A percentile compares a stretch with the other conserved stretches of the same genome.
Evolutionary conservation across 92 coral and sea anemone genomes (phyloP).

Genomic region (Galaxea fascicularis): DNA sequence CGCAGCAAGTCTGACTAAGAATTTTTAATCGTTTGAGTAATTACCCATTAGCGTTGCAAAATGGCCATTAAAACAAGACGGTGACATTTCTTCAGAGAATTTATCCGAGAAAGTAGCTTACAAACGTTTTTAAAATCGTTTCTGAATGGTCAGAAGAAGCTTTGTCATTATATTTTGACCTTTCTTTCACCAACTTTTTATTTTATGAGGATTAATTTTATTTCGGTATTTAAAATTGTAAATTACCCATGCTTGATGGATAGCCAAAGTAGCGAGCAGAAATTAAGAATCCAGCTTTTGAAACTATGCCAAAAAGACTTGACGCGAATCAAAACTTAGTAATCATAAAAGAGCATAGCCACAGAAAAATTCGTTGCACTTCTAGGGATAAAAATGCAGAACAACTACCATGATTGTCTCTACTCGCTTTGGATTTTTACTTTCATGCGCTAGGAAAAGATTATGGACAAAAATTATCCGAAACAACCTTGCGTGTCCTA

Average conservation of each 20-base stretch:
- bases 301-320: not conserved
- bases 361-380: not conserved
- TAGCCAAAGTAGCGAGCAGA: constrained; percentile 2
- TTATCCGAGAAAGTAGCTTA: not conserved
- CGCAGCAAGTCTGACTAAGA: not conserved
- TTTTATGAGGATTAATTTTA: not conserved
- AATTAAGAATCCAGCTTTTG: not conserved
- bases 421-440: not conserved
- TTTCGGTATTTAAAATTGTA: constrained; percentile 1
- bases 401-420: not conserved
- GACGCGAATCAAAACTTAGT: not conserved
- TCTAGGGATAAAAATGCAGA: not conserved
- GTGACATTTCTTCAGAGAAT: not conserved
- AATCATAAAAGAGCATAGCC: too few relatives aligned
- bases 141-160: not conserved
- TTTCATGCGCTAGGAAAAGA: not conserved
- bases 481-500: constrained; percentile 12
- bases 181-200: not conserved
- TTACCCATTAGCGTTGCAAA: not conserved
- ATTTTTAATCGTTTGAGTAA: not conserved
- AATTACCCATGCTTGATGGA: not conserved
- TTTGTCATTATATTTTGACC: not conserved
- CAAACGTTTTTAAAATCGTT: not conserved
- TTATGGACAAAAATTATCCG: constrained; percentile 1
- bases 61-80: constrained; percentile 19